Conservation (phyloP, 2,888 invertebrate species). For the Fissipunctia ypsillon region DNA sequence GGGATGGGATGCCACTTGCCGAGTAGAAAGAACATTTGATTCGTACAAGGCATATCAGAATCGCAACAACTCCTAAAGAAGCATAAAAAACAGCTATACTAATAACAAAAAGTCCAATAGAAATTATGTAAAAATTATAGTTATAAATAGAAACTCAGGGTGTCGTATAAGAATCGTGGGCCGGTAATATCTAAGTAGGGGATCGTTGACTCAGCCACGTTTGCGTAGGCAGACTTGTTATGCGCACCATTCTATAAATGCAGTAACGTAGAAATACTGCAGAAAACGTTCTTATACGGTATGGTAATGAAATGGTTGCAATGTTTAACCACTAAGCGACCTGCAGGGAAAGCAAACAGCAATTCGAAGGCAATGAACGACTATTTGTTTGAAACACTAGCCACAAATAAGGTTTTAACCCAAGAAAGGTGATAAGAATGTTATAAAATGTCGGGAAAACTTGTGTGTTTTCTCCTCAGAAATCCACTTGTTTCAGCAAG, state of each 20-base stretch:
- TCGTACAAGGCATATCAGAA: background rate
- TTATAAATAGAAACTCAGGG: conserved; percentile 65
- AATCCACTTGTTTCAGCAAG: conserved; percentile 2
- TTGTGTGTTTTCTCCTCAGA: background rate
- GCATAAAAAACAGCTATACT: background rate
- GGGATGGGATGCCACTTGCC: background rate
- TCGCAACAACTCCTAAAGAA: background rate
- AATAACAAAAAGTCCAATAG: background rate
- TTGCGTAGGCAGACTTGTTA: conserved; percentile 75
- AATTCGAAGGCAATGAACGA: conserved; percentile 56
- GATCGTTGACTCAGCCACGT: conserved; percentile 74
- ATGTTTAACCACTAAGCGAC: conserved; percentile 58
- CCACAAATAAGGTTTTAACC: conserved; percentile 57
- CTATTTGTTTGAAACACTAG: conserved; percentile 39
- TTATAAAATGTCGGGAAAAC: conserved; percentile 10
- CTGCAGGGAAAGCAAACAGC: conserved; percentile 59
- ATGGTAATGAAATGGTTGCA: conserved; percentile 72
- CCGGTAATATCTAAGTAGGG: conserved; percentile 68
- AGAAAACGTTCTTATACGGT: conserved; percentile 69
- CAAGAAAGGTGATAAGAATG: conserved; percentile 10
- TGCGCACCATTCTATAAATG: conserved; percentile 60
- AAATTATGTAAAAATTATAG: conserved; percentile 12
- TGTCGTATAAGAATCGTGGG: conserved; percentile 68
- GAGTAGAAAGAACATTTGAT: background rate
- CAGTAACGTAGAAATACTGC: conserved; percentile 63